Evolutionary conservation across 2,888 invertebrate genomes (phyloP).

Genomic region (Drosophila multiciliata): DNA sequence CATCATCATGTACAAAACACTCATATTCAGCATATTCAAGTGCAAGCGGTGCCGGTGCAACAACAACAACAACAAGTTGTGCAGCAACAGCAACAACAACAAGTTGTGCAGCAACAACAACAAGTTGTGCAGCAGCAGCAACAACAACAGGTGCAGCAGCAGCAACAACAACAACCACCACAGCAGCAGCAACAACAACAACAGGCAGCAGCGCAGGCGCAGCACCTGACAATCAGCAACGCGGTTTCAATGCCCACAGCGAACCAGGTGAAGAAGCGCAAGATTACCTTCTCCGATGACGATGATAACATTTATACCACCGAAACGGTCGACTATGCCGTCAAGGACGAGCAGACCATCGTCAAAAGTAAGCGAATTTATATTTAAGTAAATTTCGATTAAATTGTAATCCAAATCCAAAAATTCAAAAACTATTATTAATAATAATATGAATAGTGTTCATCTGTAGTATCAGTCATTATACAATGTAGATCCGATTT

Average conservation of each 20-base stretch:
- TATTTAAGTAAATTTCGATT: neutral
- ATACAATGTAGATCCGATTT: neutral
- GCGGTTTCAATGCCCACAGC: conserved; percentile 72
- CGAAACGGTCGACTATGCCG: conserved; percentile 83
- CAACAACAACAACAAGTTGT: conserved; percentile 66
- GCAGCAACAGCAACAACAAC: conserved; percentile 60
- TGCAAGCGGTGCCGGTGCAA: conserved; percentile 73
- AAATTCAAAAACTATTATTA: neutral
- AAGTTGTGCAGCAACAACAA: conserved; percentile 56
- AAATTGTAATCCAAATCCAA: neutral
- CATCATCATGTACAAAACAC: conserved; percentile 82
- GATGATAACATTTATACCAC: conserved; percentile 84
- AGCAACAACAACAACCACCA: conserved; percentile 52
- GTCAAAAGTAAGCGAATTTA: conserved; percentile 79
- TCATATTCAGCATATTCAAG: conserved; percentile 82
- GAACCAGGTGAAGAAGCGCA: conserved; percentile 80
- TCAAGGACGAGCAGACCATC: conserved; percentile 82
- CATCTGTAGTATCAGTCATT: neutral
- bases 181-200: conserved; percentile 58
- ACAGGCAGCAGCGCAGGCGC: conserved; percentile 62
- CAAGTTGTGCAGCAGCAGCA: conserved; percentile 60
- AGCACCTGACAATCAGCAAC: conserved; percentile 72
- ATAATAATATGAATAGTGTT: neutral
- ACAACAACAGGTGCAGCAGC: conserved; percentile 54
- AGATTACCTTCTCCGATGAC: conserved; percentile 84